Evolutionary conservation across 2,113 vertebrate species (phyloP).

Genomic region (human): GRCh38 chr6:2963001-2963500

Average conservation of each 20-base stretch:
- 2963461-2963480: background rate
- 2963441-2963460: background rate
- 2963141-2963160: background rate
- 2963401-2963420: background rate
- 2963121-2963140: background rate
- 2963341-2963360: background rate
- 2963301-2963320: background rate
- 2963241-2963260: background rate
- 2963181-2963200: background rate
- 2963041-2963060: background rate
- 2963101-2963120: background rate
- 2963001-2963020: background rate
- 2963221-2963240: background rate
- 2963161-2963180: background rate
- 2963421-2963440: fast-evolving
- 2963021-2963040: background rate
- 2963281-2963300: background rate
- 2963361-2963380: background rate
- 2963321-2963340: background rate
- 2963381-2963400: no score
- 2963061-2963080: background rate
- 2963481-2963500: background rate
- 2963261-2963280: background rate
- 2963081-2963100: background rate
- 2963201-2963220: background rate